Evolutionary conservation across 2,797 vertebrate genomes (phyloP).

Genomic region (Chrysocyon brachyurus): DNA sequence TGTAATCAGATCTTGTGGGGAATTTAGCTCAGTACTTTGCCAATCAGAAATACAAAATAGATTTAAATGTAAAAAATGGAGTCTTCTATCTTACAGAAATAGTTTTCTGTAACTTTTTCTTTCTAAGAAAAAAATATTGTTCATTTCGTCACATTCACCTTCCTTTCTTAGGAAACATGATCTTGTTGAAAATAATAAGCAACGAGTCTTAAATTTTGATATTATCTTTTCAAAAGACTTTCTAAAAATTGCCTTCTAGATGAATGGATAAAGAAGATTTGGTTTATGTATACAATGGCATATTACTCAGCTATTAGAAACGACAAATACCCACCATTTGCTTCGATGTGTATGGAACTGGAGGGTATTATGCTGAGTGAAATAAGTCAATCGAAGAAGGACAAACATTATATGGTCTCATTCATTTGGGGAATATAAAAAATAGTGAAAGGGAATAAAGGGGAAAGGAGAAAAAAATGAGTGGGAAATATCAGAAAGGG

Average conservation of each 20-base stretch:
- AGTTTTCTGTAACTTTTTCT: constrained; percentile 36
- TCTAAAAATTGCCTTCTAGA: constrained; percentile 43
- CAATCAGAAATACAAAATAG: constrained; percentile 72
- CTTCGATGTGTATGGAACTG: too few species aligned
- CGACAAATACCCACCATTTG: too few species aligned
- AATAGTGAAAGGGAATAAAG: too few species aligned
- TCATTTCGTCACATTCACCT: constrained; percentile 27
- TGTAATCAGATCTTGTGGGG: constrained; percentile 69
- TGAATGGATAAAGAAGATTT: too few species aligned
- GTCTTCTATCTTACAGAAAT: background rate
- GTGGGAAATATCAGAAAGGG: too few species aligned
- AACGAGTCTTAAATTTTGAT: background rate
- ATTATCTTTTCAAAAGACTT: constrained; percentile 44
- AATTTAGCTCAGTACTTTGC: constrained; percentile 64
- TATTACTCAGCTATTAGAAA: too few species aligned
- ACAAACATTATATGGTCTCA: too few species aligned
- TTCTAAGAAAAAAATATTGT: constrained; percentile 43
- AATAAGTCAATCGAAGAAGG: too few species aligned
- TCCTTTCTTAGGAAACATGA: constrained; percentile 50
- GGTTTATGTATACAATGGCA: too few species aligned
- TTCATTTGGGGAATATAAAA: too few species aligned
- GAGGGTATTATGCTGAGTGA: too few species aligned
- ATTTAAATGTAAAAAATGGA: constrained; percentile 63
- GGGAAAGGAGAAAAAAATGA: too few species aligned
- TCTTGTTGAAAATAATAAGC: constrained; percentile 34